Evolutionary conservation across 2,113 vertebrate genomes (phyloP).

Genomic region (Menura novaehollandiae): DNA sequence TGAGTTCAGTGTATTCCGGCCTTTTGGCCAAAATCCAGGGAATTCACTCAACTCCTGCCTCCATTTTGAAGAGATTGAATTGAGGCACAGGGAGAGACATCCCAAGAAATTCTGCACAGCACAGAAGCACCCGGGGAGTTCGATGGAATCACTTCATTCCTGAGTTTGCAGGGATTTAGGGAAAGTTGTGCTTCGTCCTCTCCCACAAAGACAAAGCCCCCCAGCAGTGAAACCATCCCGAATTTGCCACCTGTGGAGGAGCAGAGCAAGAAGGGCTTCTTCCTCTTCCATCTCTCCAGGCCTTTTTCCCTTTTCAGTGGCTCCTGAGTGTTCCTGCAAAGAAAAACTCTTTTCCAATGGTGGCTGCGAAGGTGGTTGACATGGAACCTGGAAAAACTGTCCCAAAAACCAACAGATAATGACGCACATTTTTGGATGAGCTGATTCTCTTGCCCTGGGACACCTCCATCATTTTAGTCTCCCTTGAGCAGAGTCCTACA

Average conservation of each 20-base stretch:
- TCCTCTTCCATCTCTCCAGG: not conserved
- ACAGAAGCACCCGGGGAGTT: rapidly evolving
- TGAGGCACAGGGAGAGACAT: not conserved
- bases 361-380: not conserved
- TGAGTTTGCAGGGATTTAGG: not conserved
- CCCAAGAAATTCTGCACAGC: not conserved
- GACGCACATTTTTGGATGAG: not conserved
- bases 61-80: not conserved
- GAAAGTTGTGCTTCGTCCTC: not conserved
- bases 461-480: not conserved
- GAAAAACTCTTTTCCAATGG: not conserved
- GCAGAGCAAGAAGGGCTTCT: not conserved
- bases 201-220: conserved; percentile 4
- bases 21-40: conserved; percentile 35
- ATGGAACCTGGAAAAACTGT: not conserved
- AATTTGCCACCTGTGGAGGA: not conserved
- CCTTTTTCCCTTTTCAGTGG: not conserved
- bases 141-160: not conserved
- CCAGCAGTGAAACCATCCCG: not conserved
- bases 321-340: not conserved
- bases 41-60: not conserved
- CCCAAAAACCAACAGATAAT: not conserved
- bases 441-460: not conserved
- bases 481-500: not conserved
- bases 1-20: not conserved